These are phyloP conservation scores for Drosophila fuyamai DNA, from an alignment of 1,140 invertebrate genomes.

Conservation along the genomic window DNA sequence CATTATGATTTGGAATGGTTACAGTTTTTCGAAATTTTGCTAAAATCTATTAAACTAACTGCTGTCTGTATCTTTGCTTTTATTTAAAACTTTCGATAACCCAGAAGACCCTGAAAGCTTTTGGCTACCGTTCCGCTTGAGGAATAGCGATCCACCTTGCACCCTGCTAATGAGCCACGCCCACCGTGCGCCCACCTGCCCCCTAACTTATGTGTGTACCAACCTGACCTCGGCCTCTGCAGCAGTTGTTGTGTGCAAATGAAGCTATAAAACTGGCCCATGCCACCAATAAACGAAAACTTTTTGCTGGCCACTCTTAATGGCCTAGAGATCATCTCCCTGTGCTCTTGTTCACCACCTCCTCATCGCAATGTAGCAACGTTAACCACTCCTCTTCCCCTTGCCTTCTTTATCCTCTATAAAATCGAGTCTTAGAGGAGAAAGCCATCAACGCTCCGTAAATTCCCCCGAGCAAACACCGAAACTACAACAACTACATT, in stretches of 20 bases:
- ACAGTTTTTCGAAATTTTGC: too few species aligned
- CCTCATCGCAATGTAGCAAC: not conserved
- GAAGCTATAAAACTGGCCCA: constrained; percentile 76
- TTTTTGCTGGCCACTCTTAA: constrained; percentile 65
- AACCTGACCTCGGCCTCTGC: constrained; percentile 36
- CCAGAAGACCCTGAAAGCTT: constrained; percentile 7
- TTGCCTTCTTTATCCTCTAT: not conserved
- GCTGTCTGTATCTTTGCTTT: too few species aligned
- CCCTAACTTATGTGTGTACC: not conserved
- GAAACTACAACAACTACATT: constrained; percentile 49
- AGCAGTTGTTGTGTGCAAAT: constrained; percentile 57
- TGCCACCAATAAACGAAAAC: constrained; percentile 61
- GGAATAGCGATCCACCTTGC: constrained; percentile 21
- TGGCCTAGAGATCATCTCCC: constrained; percentile 56
- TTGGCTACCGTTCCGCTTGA: constrained; percentile 16
- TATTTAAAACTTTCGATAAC: not conserved
- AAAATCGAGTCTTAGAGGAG: constrained; percentile 47
- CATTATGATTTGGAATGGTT: too few species aligned
- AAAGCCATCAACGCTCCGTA: constrained; percentile 74
- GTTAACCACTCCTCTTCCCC: constrained; percentile 26
- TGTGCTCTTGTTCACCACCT: not conserved
- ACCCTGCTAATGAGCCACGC: constrained; percentile 16
- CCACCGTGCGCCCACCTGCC: constrained; percentile 7
- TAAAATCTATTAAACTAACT: too few species aligned
- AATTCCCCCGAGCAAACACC: constrained; percentile 62